Conservation (phyloP, 2,113 vertebrate species). For the Leptodactylus fuscus region DNA sequence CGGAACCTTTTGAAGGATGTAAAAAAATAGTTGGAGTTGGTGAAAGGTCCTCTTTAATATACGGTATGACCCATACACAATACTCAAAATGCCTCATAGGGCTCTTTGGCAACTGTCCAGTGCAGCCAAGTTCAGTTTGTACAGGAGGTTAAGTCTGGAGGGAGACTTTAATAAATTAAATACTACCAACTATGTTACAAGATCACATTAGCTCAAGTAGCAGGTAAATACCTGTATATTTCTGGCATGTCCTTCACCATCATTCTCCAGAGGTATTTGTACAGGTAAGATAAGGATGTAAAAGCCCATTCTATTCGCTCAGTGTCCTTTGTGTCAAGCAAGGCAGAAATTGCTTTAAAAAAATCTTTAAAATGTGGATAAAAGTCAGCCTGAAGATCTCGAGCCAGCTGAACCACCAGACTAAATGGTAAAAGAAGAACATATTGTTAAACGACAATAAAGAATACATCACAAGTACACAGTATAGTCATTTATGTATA, state of each 20-base stretch:
- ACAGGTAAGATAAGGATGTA: slow-evolving; percentile 92
- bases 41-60: too few relatives aligned
- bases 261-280: slow-evolving; percentile 95
- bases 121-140: too few relatives aligned
- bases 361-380: slow-evolving; percentile 95
- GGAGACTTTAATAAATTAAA: too few relatives aligned
- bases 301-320: slow-evolving; percentile 93
- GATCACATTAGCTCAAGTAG: too few relatives aligned
- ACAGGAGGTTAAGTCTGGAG: too few relatives aligned
- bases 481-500: background rate
- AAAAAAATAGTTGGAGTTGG: too few relatives aligned
- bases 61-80: too few relatives aligned
- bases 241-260: slow-evolving; percentile 93
- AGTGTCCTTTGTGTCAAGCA: slow-evolving; percentile 93
- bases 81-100: too few relatives aligned
- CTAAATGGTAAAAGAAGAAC: slow-evolving; percentile 69
- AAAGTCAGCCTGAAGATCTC: slow-evolving; percentile 95
- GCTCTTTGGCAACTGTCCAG: too few relatives aligned
- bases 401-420: slow-evolving; percentile 91
- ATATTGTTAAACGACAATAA: background rate
- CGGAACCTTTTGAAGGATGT: too few relatives aligned
- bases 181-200: background rate
- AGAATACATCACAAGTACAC: background rate
- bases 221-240: slow-evolving; percentile 88
- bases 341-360: slow-evolving; percentile 84